Percentiles rank a stretch among this genome's conserved stretches.
These are phyloP conservation scores for Ptychochromis oligacanthus DNA, from an alignment of 2,113 vertebrate genomes.

Conservation along the genomic window DNA sequence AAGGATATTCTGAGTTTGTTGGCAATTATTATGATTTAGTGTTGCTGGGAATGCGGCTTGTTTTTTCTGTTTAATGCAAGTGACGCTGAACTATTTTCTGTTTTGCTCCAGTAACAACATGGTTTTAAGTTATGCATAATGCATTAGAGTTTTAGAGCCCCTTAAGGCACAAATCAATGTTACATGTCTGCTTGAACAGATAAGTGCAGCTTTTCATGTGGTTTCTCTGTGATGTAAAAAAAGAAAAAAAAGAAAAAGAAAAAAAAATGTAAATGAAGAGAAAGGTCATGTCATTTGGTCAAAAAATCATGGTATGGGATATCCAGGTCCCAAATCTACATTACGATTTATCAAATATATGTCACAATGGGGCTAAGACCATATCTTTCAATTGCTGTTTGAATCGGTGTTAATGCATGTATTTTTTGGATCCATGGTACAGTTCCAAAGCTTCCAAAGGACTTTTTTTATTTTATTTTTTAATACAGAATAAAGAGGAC, in stretches of 20 bases:
- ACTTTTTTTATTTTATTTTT: slow-evolving; percentile 23
- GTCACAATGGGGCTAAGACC: slow-evolving; percentile 23
- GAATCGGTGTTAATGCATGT: slow-evolving; percentile 24
- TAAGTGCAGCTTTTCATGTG: neutral
- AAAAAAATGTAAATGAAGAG: neutral
- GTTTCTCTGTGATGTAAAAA: neutral
- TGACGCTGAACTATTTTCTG: slow-evolving; percentile 16
- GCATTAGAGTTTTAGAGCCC: slow-evolving; percentile 5
- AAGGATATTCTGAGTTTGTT: neutral
- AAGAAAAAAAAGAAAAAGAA: neutral
- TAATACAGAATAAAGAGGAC: slow-evolving; percentile 7
- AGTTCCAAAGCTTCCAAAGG: slow-evolving; percentile 18
- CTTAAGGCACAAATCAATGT: slow-evolving; percentile 20
- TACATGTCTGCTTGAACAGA: slow-evolving; percentile 20
- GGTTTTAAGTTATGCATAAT: slow-evolving; percentile 18
- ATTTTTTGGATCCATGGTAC: slow-evolving; percentile 1
- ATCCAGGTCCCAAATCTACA: slow-evolving; percentile 13
- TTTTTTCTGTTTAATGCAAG: neutral
- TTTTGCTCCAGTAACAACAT: slow-evolving; percentile 8
- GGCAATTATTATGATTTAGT: neutral
- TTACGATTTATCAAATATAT: slow-evolving; percentile 39
- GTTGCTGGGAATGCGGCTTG: neutral
- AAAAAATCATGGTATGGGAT: slow-evolving; percentile 13
- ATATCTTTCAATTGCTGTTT: slow-evolving; percentile 41
- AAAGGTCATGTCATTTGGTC: slow-evolving; percentile 14